phyloP scores from a whole-genome alignment of 2,888 invertebrate species.

The Thymelicus lineola region DNA sequence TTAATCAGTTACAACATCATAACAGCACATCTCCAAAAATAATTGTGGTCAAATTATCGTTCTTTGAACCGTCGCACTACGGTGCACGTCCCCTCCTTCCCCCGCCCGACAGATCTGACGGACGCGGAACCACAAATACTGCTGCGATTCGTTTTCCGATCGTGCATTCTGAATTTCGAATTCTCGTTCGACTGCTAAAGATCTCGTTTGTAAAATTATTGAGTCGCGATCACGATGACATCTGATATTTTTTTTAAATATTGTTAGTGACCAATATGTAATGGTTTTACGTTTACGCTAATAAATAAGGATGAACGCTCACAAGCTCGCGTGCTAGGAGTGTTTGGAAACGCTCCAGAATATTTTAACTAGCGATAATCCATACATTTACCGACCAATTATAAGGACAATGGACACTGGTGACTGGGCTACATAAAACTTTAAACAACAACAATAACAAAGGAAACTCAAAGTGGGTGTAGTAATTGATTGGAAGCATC shows the following conservation, averaged over 20 bases:
- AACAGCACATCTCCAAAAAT: neutral
- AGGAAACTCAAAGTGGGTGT: too few relatives aligned
- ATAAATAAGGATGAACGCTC: too few relatives aligned
- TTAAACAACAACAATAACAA: too few relatives aligned
- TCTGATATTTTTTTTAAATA: neutral
- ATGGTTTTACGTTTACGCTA: too few relatives aligned
- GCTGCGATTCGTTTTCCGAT: conserved; percentile 27
- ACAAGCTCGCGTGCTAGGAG: too few relatives aligned
- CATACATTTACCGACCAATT: too few relatives aligned
- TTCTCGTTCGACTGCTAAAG: neutral
- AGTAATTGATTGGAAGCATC: too few relatives aligned
- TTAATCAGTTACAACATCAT: too few relatives aligned
- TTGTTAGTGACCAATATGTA: neutral
- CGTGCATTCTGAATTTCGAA: conserved; percentile 21
- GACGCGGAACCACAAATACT: conserved; percentile 24
- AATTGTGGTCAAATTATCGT: conserved; percentile 8
- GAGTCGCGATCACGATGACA: neutral
- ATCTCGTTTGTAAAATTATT: neutral
- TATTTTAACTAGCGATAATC: too few relatives aligned
- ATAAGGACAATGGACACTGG: too few relatives aligned
- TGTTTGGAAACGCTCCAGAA: too few relatives aligned
- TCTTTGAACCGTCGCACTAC: neutral
- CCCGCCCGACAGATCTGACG: conserved; percentile 18
- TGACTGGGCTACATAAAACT: too few relatives aligned
- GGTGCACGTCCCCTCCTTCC: conserved; percentile 11